Conservation (phyloP, 1,140 invertebrate genomes). For the Aphelinus atriplicis region DNA sequence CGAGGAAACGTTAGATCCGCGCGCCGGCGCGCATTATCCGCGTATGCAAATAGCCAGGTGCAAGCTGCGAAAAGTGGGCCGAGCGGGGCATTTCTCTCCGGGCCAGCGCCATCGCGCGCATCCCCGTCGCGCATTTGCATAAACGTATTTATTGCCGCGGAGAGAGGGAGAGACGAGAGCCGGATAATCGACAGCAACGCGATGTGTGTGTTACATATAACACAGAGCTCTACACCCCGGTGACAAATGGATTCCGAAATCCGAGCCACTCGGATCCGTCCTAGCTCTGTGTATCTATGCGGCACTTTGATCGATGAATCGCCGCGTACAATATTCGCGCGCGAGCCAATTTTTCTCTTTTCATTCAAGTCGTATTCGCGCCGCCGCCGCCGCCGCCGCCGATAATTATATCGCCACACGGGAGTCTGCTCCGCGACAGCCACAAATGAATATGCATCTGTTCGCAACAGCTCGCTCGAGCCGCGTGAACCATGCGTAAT, state of each 20-base stretch:
- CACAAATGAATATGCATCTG: constrained; percentile 13
- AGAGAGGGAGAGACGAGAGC: no score
- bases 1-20: constrained; percentile 26
- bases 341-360: constrained; percentile 8
- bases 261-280: constrained; percentile 51
- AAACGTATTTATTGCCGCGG: constrained; percentile 19
- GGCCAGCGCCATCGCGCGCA: neutral
- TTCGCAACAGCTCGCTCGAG: constrained; percentile 1
- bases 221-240: constrained; percentile 10
- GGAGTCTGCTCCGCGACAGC: neutral
- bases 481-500: no score
- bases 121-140: constrained; percentile 21
- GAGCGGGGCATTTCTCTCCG: neutral
- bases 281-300: neutral
- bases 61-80: neutral
- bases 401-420: no score
- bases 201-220: no score
- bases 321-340: constrained; percentile 58
- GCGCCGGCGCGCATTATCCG: constrained; percentile 16
- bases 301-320: constrained; percentile 60
- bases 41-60: constrained; percentile 17
- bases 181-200: no score
- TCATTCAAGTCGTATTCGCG: neutral
- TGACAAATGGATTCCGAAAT: constrained; percentile 63
- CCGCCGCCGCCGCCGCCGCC: no score